A percentile compares a stretch with the other conserved stretches of the same genome.
phyloP scores from a whole-genome alignment of 2,113 vertebrate species.

The Eidolon helvum region DNA sequence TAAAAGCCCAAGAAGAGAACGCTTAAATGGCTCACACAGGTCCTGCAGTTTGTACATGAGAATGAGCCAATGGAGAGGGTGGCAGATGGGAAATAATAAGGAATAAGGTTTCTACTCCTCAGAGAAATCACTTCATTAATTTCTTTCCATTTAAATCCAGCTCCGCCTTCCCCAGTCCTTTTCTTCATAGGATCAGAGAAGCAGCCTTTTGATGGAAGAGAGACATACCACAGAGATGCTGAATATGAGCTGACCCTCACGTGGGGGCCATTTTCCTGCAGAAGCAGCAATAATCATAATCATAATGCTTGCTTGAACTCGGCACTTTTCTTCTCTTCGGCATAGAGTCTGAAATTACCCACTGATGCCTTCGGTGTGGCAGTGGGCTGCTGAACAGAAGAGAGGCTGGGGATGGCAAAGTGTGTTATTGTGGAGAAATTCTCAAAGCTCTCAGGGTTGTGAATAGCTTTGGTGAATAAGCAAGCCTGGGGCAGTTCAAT shows the following conservation, averaged over 20 bases:
- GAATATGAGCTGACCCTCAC: constrained; percentile 52
- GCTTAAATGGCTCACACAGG: neutral
- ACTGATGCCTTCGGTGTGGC: neutral
- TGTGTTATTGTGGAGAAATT: constrained; percentile 54
- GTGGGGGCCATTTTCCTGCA: constrained; percentile 52
- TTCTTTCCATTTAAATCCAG: constrained; percentile 52
- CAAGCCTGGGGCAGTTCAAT: constrained; percentile 32
- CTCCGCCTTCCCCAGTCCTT: constrained; percentile 26
- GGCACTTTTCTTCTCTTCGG: constrained; percentile 56
- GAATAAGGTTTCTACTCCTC: neutral
- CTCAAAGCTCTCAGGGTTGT: neutral
- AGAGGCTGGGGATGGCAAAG: neutral
- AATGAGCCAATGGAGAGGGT: neutral
- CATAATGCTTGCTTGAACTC: constrained; percentile 61
- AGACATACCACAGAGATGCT: constrained; percentile 47
- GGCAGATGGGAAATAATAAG: neutral
- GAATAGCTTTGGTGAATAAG: constrained; percentile 53
- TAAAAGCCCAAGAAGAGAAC: neutral
- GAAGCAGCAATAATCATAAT: constrained; percentile 58
- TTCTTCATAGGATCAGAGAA: constrained; percentile 49
- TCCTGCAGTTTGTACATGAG: neutral
- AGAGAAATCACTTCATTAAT: constrained; percentile 50
- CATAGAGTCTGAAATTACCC: neutral
- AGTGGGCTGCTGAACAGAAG: constrained; percentile 49
- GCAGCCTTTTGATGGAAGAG: constrained; percentile 35